Evolutionary conservation across 2,888 invertebrate species (phyloP).

Genomic region (Prosopocoilus inquinatus): DNA sequence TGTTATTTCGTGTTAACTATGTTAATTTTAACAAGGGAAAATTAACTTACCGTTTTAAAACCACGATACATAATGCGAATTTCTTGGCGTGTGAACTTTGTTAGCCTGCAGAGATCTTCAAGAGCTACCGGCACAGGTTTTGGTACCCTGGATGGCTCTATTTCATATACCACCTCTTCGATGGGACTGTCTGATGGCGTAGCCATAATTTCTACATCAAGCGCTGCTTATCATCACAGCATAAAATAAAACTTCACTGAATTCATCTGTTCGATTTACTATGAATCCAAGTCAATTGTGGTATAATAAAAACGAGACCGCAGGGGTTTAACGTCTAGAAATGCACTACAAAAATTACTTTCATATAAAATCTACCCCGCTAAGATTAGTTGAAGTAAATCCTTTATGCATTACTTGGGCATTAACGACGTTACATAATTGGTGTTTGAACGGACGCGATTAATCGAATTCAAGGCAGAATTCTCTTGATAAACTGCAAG

Average conservation of each 20-base stretch:
- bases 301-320: background rate
- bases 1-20: too few relatives aligned
- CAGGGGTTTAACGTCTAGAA: background rate
- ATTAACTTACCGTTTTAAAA: constrained; percentile 82
- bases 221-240: background rate
- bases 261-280: constrained; percentile 2
- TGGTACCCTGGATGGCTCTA: constrained; percentile 76
- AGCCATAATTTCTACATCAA: constrained; percentile 58
- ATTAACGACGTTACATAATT: too few relatives aligned
- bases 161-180: constrained; percentile 82
- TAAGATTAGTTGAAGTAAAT: too few relatives aligned
- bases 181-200: constrained; percentile 84
- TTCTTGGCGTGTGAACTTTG: constrained; percentile 93
- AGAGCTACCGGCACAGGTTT: constrained; percentile 83
- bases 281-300: background rate
- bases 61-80: constrained; percentile 97
- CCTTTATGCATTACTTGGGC: too few relatives aligned
- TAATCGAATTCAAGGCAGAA: too few relatives aligned
- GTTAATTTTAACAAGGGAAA: too few relatives aligned
- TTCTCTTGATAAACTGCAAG: too few relatives aligned
- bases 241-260: too few relatives aligned
- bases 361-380: too few relatives aligned
- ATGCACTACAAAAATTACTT: too few relatives aligned
- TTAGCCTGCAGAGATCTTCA: constrained; percentile 88
- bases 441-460: too few relatives aligned